These are phyloP conservation scores for Sebastes diaconus DNA, from an alignment of 2,797 vertebrate species.

Conservation along the genomic window DNA sequence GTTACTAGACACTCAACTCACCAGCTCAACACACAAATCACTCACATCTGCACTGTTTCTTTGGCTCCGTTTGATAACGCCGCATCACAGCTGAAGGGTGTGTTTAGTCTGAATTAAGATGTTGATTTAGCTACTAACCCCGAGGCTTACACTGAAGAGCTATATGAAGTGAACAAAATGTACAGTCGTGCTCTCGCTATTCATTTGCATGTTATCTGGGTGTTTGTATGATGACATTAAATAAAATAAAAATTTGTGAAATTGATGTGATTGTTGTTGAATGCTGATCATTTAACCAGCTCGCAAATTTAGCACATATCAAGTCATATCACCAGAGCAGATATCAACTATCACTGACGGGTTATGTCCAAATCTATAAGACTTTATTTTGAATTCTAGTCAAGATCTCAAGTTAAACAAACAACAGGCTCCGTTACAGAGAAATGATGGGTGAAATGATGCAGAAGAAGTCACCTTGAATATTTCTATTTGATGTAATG, in stretches of 20 bases:
- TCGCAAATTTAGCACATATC: background rate
- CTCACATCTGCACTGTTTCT: slow-evolving; percentile 13
- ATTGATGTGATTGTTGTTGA: background rate
- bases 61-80: slow-evolving; percentile 1
- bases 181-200: background rate
- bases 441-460: background rate
- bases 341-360: background rate
- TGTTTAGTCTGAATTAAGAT: slow-evolving; percentile 42
- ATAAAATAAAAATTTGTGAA: background rate
- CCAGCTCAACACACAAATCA: background rate
- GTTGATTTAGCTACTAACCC: slow-evolving; percentile 32
- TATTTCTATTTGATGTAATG: background rate
- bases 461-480: slow-evolving; percentile 21
- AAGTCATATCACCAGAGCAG: background rate
- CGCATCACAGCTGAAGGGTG: slow-evolving; percentile 19
- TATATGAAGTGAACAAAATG: slow-evolving; percentile 9
- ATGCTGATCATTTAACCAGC: background rate
- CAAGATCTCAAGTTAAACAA: slow-evolving; percentile 2
- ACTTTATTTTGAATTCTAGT: slow-evolving; percentile 1
- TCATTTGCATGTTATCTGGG: background rate
- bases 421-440: background rate
- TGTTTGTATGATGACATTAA: background rate
- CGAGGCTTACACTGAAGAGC: slow-evolving; percentile 5
- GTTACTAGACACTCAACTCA: background rate
- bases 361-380: background rate